Base-by-base conservation (phyloP, 2,888 invertebrate species). In the Sarcophaga subvicina region DNA sequence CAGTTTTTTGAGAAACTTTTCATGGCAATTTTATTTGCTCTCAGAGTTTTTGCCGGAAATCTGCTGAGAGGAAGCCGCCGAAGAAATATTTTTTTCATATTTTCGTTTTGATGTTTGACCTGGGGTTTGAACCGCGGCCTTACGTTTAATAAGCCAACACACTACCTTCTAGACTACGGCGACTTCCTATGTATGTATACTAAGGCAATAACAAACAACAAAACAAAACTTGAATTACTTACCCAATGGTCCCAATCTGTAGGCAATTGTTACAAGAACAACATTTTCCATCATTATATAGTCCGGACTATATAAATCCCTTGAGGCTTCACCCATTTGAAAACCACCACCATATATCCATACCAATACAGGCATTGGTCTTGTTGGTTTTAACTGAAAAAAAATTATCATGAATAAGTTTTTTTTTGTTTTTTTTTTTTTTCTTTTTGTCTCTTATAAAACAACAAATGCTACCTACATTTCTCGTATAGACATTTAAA, bases 331-430 rank as follows among this genome's bases (percentile, higher is more conserved):
- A 5, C 94, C 94, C 87, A 92, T 91, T 88, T 93, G 93, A 88
- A 94, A 94, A 12, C 93, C 94, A 5, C 95, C 95, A 49, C 94
- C 95, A 88, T 94, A 94, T 64, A 95, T 94, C 93, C 94, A 94
- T 2, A 95, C 93, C 90, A 95, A 92, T 0, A 95, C 93, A 0
- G 94, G 93, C 86, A 91, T 72, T 1, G 91, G 91, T 67, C 89
- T 91, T 2, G 88, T 59, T 0, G 93, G 93, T 67, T 92, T 90
- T 3, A 93, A 75, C 93, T 93, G 17, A 78, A 80, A 80, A 14
- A 3, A n/a, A 67, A 54, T 6, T n/a, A 49, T 25, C 17, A 62
- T 4, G 37, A 37, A 37, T 54, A 59, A 82, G 14, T 14, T 54
- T 54, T 54, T 14, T 54, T 14, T 54, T 14, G 2, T 49, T 49